Evolutionary conservation across 2,797 vertebrate genomes (phyloP), one percentile per base, ranked within the genome.

Genomic region (Periparus ater): DNA sequence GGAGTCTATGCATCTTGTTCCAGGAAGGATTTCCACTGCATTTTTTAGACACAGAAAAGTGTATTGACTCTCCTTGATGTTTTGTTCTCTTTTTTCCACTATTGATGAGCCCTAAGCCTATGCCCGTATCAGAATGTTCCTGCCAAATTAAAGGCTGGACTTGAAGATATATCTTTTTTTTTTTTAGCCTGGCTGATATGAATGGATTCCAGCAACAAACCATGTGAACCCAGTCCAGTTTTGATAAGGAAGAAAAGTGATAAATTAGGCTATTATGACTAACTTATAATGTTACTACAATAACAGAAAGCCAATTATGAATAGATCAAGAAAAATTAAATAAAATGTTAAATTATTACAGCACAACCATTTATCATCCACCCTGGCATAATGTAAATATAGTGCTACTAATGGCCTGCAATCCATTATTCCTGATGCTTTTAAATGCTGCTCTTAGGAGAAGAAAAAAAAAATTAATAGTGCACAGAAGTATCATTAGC

Each of bases 241-340:
- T 50, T 73, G 10, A 32, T 32, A 85, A 38, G 1, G 5, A n/a
- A 10, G 8, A 11, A 76, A 25, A 38, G 2, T 1, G 7, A 13
- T 12, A 38, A 44, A 2, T 58, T 58, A 66, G 8, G 62, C 17
- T 63, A 21, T 50, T 62, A 19, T 17, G 27, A 72, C 30, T 78
- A 66, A 67, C n/a, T 84, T 70, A 42, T 40, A 42, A 81, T 55
- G 11, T 63, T 53, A 47, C 22, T 38, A 30, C 34, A 34, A 30
- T 34, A 67, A 34, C 30, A 73, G 40, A 38, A 91, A 83, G 6
- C 6, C 27, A 81, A 36, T 75, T 70, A 87, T 32, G 9, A 78
- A 54, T 10, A 83, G 32, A 85, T 72, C 23, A 82, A 68, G n/a
- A 89, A 89, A 91, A 93, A 80, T 26, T 60, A 92, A 95, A 91